Conservation (phyloP, 2,113 vertebrate species). For the Xenopus laevis region DNA sequence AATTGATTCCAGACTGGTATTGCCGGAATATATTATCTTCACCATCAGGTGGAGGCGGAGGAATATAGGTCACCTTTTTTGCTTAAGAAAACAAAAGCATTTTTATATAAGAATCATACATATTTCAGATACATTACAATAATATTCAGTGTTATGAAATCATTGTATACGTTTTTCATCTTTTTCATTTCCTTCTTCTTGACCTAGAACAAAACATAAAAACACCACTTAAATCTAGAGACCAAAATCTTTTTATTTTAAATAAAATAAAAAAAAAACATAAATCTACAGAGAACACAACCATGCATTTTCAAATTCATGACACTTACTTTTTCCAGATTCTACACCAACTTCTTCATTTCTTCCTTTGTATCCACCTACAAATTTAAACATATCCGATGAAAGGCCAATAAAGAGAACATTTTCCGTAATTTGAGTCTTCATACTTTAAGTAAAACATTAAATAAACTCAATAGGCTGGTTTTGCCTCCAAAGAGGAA, state of each 20-base stretch:
- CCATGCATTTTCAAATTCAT: too few relatives aligned
- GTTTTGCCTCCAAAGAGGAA: too few relatives aligned
- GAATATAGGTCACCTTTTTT: constrained; percentile 79
- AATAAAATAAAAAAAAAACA: too few relatives aligned
- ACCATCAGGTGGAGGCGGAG: constrained; percentile 79
- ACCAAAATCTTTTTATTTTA: too few relatives aligned
- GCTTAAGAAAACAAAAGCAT: constrained; percentile 48
- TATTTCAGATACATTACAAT: too few relatives aligned
- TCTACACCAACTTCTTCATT: constrained; percentile 53
- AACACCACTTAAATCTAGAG: too few relatives aligned
- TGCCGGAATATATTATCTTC: constrained; percentile 80
- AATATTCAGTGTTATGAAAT: not conserved
- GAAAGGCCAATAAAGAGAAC: too few relatives aligned
- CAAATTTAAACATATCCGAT: not conserved
- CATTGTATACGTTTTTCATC: not conserved
- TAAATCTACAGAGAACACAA: too few relatives aligned
- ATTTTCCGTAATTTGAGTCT: too few relatives aligned
- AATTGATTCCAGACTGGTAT: constrained; percentile 85
- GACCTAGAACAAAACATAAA: not conserved
- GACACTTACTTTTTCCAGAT: constrained; percentile 53
- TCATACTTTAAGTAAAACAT: too few relatives aligned
- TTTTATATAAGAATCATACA: too few relatives aligned
- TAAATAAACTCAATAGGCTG: too few relatives aligned
- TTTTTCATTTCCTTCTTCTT: not conserved
- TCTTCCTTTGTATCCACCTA: constrained; percentile 58